phyloP scores from a whole-genome alignment of 2,113 vertebrate species.

The Eleginops maclovinus region DNA sequence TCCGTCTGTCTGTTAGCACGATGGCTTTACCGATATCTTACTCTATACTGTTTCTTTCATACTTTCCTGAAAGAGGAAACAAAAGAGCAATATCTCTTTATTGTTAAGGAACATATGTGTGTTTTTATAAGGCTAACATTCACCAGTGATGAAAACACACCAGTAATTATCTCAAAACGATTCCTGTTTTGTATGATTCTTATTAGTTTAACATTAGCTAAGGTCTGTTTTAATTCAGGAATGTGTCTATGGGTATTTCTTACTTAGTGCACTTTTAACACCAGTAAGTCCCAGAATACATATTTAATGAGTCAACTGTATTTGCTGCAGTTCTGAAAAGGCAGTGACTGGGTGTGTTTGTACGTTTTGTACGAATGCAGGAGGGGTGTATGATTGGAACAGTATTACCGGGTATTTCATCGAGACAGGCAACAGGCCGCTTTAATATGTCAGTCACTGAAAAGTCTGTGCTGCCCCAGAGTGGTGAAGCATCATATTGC shows the following conservation, averaged over 20 bases:
- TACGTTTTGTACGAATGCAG: not conserved
- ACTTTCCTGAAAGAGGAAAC: no score
- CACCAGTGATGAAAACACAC: not conserved
- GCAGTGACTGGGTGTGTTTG: not conserved
- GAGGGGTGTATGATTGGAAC: not conserved
- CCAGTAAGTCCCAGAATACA: no score
- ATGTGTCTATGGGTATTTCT: no score
- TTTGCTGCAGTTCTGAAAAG: no score
- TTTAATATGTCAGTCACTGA: not conserved
- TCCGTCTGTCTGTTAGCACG: not conserved
- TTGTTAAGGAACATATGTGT: no score
- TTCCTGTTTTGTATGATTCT: not conserved
- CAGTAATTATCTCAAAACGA: not conserved
- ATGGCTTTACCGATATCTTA: not conserved
- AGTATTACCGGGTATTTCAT: not conserved
- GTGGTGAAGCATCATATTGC: constrained; percentile 33
- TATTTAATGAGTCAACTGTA: no score
- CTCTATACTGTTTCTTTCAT: no score
- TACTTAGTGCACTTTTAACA: no score
- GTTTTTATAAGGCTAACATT: no score
- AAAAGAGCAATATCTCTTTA: no score
- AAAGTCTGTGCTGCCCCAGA: constrained; percentile 62
- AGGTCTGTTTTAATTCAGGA: not conserved
- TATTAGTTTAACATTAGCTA: not conserved
- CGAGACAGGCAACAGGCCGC: not conserved